Base-by-base conservation (phyloP, 35 echinoderm and acorn worm genomes). In the Heliocidaris tuberculata region DNA sequence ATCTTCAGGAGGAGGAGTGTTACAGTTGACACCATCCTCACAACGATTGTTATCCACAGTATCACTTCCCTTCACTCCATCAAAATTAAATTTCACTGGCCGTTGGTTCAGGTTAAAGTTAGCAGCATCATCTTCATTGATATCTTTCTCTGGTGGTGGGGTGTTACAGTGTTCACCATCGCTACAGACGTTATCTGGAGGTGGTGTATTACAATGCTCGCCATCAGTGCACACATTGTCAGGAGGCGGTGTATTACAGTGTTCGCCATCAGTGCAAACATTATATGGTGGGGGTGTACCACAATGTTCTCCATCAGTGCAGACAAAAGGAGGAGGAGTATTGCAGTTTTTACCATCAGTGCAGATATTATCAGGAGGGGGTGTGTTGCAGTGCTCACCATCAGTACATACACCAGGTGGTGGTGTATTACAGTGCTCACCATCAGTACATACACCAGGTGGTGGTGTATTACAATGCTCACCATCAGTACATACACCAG, bases 1-100 rank as follows among this genome's bases (percentile, higher is more conserved):
- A 6, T 97, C 95, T 91, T 99, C 98, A 35, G 97, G 96, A 31
- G 96, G 97, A 85, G 96, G 96, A 85, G 98, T 99, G 91, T 99
- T 99, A 54, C 98, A 98, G 47, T 97, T 47, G 16, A 92, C 56
- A 35, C 97, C 97, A 97, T 98, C 97, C 32, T 49, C 65, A 59
- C 96, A 98, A 17, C 91, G 21, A 54, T 52, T 93, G 50, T 49
- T 48, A 48, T 93, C 91, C 30, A 13, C 17, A 89, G 0, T 32
- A 48, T 89, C 31, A 19, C 32, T 78, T 31, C 85, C 48, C 96
- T 95, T 86, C 71, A 78, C 13, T 92, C 92, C 88, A 97, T 48
- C 87, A 89, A 89, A 89, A 48, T 27, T 48, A 13, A 89, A 32
- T 89, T 89, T 89, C 31, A 89, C 87, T 89, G 87, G 87, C 31